Base-by-base conservation (phyloP, 1,140 invertebrate genomes). In the Oscheius sp. region DNA sequence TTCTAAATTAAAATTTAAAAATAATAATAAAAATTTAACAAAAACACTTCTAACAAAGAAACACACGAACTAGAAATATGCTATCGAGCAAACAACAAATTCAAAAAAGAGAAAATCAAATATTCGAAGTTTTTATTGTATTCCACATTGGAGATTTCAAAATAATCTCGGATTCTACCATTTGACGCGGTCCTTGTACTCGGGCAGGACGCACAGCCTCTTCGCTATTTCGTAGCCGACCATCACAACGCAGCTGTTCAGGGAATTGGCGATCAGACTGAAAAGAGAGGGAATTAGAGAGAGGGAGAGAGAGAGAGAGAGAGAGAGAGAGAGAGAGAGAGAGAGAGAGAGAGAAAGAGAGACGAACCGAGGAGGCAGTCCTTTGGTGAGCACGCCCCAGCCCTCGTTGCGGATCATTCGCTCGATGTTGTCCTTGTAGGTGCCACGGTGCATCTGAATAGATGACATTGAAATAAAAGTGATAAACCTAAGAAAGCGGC, bases 181-280 rank as follows among this genome's bases (percentile, higher is more conserved):
- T 38, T 73, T 63, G 34, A 79, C 64, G 3, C 72, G 49, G 31
- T 75, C 42, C 29, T 75, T 59, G 42, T 78, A 84, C 61, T 82
- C 80, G 28, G 79, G 79, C 20, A 79, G 42, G 7, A 84, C 78
- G 42, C 65, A 80, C 34, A 72, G 31, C 34, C 80, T 65, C 52
- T 82, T 82, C 7, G 82, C 81, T 29, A 76, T 72, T 49, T 82
- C 80, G 45, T 82, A 82, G 20, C 82, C 81, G 36, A 78, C 78
- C 69, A 82, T 79, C 13, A 83, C 63, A 28, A 80, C 46, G 36
- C 76, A 79, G 18, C 68, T 66, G 49, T 83, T 78, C 23, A 82
- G 76, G 15, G 65, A 71, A 58, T 77, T 82, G 61, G 67, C 80
- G 18, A 82, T 78, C 55, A 83, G 68, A 28, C 80, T 55, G 49